phyloP scores from a whole-genome alignment of 2,113 vertebrate genomes.

The Oreochromis aureus region DNA sequence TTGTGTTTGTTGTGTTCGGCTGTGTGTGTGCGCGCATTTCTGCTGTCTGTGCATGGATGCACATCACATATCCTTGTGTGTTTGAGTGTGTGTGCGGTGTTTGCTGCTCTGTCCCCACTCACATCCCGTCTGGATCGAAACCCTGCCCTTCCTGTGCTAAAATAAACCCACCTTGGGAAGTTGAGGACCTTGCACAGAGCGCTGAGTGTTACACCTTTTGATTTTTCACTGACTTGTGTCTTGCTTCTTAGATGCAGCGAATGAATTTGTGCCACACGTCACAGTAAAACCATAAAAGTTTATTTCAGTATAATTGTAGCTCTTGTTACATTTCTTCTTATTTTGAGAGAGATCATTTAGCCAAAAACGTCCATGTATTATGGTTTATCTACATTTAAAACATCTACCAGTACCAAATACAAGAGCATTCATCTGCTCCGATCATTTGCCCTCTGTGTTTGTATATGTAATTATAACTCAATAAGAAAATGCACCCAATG shows the following conservation, averaged over 20 bases:
- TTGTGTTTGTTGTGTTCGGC: conserved; percentile 14
- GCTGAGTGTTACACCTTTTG: conserved; percentile 52
- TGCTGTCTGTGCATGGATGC: conserved; percentile 17
- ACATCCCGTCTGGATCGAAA: conserved; percentile 68
- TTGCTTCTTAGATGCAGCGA: background rate
- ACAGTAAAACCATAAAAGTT: background rate
- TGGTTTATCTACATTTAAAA: background rate
- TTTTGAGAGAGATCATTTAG: background rate
- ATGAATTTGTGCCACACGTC: background rate
- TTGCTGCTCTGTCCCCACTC: conserved; percentile 48
- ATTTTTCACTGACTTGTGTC: conserved; percentile 8
- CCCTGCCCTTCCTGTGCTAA: conserved; percentile 73
- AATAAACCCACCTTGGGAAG: conserved; percentile 71
- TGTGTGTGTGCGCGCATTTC: background rate
- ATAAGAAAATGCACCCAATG: background rate
- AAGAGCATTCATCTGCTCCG: background rate
- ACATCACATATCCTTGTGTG: background rate
- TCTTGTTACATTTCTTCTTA: background rate
- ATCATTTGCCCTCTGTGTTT: background rate
- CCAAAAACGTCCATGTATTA: background rate
- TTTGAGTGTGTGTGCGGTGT: background rate
- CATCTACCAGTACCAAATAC: background rate
- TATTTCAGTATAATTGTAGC: background rate
- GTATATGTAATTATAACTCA: background rate
- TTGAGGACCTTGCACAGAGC: conserved; percentile 52